Evolutionary conservation across 2,888 invertebrate species (phyloP).

Genomic region (Carabus problematicus): DNA sequence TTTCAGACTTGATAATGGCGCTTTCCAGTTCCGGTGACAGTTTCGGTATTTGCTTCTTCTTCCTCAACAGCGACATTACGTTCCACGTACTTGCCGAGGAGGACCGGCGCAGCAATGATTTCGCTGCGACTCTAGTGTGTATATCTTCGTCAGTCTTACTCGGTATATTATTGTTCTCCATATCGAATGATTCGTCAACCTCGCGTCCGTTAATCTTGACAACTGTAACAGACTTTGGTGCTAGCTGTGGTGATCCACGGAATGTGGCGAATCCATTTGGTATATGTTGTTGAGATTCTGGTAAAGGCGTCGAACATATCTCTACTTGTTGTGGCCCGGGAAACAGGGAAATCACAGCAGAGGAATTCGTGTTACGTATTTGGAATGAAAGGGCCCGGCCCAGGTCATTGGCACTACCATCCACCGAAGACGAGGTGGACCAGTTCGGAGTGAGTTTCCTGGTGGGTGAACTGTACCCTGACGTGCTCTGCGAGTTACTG

Average conservation of each 20-base stretch:
- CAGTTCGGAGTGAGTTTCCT: slow-evolving; percentile 56
- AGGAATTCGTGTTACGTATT: slow-evolving; percentile 59
- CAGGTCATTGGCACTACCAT: slow-evolving; percentile 55
- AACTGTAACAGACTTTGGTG: slow-evolving; percentile 58
- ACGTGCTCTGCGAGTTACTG: slow-evolving; percentile 60
- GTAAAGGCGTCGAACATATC: slow-evolving; percentile 8
- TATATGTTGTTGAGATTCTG: not conserved
- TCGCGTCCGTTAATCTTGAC: slow-evolving; percentile 56
- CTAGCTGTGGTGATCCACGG: slow-evolving; percentile 46
- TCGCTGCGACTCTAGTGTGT: slow-evolving; percentile 25
- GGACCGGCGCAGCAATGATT: slow-evolving; percentile 36
- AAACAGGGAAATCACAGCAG: slow-evolving; percentile 59
- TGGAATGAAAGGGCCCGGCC: slow-evolving; percentile 56
- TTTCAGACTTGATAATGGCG: slow-evolving; percentile 62
- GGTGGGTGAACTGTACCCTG: slow-evolving; percentile 62
- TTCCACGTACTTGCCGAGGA: slow-evolving; percentile 49
- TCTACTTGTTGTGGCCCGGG: slow-evolving; percentile 47
- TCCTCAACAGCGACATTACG: slow-evolving; percentile 55
- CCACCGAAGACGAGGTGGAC: slow-evolving; percentile 58
- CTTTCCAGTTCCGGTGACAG: slow-evolving; percentile 61
- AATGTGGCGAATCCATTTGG: slow-evolving; percentile 26
- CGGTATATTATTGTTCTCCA: slow-evolving; percentile 42
- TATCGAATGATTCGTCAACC: slow-evolving; percentile 39
- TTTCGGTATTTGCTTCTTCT: slow-evolving; percentile 54
- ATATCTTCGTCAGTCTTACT: slow-evolving; percentile 34